Base-by-base conservation (phyloP, 2,113 vertebrate genomes). In the Nyctibius bracteatus region DNA sequence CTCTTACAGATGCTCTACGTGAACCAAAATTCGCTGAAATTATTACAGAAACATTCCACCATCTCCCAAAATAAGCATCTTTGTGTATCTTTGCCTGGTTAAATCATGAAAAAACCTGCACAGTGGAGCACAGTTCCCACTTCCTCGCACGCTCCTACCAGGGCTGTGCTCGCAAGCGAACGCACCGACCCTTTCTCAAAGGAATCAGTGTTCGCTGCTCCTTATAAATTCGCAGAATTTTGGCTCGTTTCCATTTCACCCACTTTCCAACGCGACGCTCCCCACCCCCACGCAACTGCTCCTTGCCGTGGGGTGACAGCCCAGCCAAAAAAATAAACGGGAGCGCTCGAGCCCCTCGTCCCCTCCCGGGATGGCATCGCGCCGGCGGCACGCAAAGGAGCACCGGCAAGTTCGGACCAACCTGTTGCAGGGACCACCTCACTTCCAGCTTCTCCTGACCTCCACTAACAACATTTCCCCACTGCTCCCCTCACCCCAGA, bases 51-150 rank as follows among this genome's bases (percentile, higher is more conserved):
- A 94, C 77, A 89, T 85, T 92, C 94, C 75, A 82, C 66, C 67
- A 67, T 13, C 81, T 94, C 85, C 93, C 94, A 92, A 95, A 96
- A 96, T 91, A 93, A 94, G 90, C 77, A 80, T 77, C 79, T 95
- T 46, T 92, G 79, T 88, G 90, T 89, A 79, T 75, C 94, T 80
- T 58, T 94, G 88, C 92, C 88, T 44, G 70, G 81, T 28, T 94
- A 35, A 71, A 81, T 28, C 16, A 71, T 19, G 77, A 92, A 91
- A 88, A 73, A 81, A 46, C 86, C 93, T 71, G 91, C 91, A 89
- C 10, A 91, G 87, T 21, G 46, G 67, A 79, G 88, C 88, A 49
- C 58, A 87, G 73, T 94, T 85, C 71, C 92, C 96, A 91, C 57
- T 82, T 83, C 83, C 82, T 90, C 31, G 35, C 81, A 81, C 81